phyloP scores from a whole-genome alignment of 1,140 invertebrate genomes.

The Carposina sasakii region DNA sequence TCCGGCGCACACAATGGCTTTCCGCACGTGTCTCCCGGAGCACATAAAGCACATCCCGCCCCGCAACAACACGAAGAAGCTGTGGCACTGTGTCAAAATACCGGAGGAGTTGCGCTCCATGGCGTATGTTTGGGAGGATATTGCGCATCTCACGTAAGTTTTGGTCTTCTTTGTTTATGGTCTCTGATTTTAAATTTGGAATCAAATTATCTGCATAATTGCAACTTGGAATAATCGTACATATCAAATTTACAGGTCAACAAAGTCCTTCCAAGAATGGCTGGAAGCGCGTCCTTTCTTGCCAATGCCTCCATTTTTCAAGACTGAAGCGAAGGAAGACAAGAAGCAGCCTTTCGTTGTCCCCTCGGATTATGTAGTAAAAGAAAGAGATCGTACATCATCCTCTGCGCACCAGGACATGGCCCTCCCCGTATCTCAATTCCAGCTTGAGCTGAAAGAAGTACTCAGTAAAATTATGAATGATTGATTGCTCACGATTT shows the following conservation, averaged over 20 bases:
- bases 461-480: constrained; percentile 55
- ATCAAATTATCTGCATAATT: no score
- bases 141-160: constrained; percentile 71
- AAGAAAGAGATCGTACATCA: constrained; percentile 20
- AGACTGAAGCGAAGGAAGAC: constrained; percentile 28
- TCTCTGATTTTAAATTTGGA: constrained; percentile 9
- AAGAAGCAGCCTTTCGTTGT: constrained; percentile 54
- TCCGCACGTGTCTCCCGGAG: constrained; percentile 67
- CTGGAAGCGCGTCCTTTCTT: constrained; percentile 50
- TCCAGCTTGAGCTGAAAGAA: constrained; percentile 51
- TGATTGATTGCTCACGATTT: constrained; percentile 33
- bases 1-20: constrained; percentile 64
- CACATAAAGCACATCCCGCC: constrained; percentile 69
- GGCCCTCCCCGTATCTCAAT: constrained; percentile 51
- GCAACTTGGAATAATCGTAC: no score
- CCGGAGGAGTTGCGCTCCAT: constrained; percentile 73
- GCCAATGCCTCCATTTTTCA: constrained; percentile 56
- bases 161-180: background rate
- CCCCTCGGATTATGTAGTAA: constrained; percentile 52
- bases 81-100: constrained; percentile 70
- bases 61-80: constrained; percentile 56
- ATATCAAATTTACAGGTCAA: constrained; percentile 64
- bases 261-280: constrained; percentile 64
- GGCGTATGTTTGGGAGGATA: constrained; percentile 73
- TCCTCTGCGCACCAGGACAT: constrained; percentile 38